Base-by-base conservation (phyloP, 2,113 vertebrate species). In the Myiagra hebetior region DNA sequence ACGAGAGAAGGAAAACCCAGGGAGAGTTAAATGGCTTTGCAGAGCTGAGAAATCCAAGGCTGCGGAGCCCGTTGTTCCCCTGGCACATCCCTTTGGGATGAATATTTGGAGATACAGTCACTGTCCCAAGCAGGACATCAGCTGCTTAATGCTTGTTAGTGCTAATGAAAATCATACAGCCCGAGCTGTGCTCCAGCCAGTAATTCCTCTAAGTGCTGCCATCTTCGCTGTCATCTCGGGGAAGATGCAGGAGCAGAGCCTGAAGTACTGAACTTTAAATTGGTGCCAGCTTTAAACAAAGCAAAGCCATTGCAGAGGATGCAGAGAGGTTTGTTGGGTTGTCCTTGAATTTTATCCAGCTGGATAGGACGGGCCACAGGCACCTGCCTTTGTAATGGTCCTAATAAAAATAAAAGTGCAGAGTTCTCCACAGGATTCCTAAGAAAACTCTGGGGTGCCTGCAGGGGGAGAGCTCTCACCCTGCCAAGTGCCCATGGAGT, bases 131-230 rank as follows among this genome's bases (percentile, higher is more conserved):
- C 79, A 77, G 82, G 85, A 93, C 22, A 0, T 96, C 87, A 73
- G 49, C 67, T 79, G 65, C 87, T 80, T 74, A 75, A 72, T 1
- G 28, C 73, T 93, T 13, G 3, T 90, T 96, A 91, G 69, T 18
- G 52, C 64, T 94, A 93, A 94, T 89, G 88, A 96, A 94, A 96
- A 92, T 95, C 96, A 93, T 35, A 78, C 79, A 97, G 90, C 72
- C 20, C 0, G 7, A 78, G 52, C 3, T 47, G 75, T 83, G 42
- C 88, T 93, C 56, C 82, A 84, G 88, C 69, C 95, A 89, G 85
- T 41, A 56, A 86, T 73, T 84, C 65, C 73, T 92, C 77, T 44
- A 56, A 81, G 65, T 11, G 2, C 84, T 95, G 90, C 80, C 82
- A 44, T 94, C 89, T 90, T 67, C 46, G 18, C 76, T 70, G 83